Base-by-base conservation (phyloP, 2,888 invertebrate genomes). In the Masnerella sp. region DNA sequence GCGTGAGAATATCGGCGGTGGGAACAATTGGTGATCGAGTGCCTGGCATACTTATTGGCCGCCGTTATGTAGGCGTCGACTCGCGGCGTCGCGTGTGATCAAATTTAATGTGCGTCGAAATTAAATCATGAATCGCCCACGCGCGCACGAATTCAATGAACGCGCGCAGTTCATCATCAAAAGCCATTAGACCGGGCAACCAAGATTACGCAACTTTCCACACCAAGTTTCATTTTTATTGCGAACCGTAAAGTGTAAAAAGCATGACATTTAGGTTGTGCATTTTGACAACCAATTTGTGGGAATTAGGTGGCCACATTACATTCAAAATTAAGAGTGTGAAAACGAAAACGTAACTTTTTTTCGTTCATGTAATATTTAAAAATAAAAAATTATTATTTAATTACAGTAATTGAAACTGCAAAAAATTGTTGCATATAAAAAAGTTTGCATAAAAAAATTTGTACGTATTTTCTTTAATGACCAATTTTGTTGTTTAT, bases 31-130 rank as follows among this genome's bases (percentile, higher is more conserved):
- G 25, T 59, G 47, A 71, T 64, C 47, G 22, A 71, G 36, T 43
- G 70, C 64, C 43, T 51, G 52, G 69, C 69, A 69, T 54, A 69
- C 69, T 69, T 69, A 30, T 45, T 36, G 15, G 25, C 51, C 52
- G 47, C 17, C 42, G 18, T 62, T 59, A 52, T 25, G 67, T 72
- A 56, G 65, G 72, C 64, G 70, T 71, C 20, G 49, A 15, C 62
- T 62, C 40, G 58, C 54, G 18, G 42, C 17, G 14, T 45, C 30
- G 38, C 40, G 38, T 45, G 36, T 32, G 54, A 59, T 52, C 61
- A 62, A 73, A 73, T 54, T 73, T 73, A 67, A 67, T 73, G 49
- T 42, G 49, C 54, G 49, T 61, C 61, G 49, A 72, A 72, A 67
- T 72, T 67, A 65, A 72, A 67, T 67, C 72, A 49, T 18, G 45